A percentile compares a stretch with the other conserved stretches of the same genome.
Conservation (phyloP, 2,888 invertebrate species). For the Lysandra bellargus region DNA sequence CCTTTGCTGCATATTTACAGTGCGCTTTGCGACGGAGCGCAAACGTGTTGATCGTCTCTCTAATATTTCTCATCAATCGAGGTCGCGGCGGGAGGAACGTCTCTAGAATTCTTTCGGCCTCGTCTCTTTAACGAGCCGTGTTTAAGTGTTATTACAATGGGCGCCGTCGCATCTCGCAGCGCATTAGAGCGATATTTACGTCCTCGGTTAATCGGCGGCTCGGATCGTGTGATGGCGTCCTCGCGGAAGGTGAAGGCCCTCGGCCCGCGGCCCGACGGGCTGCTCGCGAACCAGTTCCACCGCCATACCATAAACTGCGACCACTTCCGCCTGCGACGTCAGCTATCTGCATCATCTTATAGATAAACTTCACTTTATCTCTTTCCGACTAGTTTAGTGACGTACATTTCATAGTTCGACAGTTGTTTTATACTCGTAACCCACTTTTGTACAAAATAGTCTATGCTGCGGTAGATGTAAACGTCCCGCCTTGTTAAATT, state of each 20-base stretch:
- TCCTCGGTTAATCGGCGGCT: not conserved
- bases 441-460: no score
- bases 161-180: not conserved
- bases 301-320: slow-evolving; percentile 3
- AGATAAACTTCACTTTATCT: not conserved
- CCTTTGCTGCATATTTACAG: not conserved
- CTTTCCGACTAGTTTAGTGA: not conserved
- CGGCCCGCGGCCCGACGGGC: not conserved
- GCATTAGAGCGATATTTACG: not conserved
- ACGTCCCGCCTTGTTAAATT: no score
- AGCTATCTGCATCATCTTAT: not conserved
- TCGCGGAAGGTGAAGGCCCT: slow-evolving; percentile 22
- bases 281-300: not conserved
- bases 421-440: not conserved
- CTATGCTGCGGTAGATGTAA: no score
- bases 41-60: not conserved
- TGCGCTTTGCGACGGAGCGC: not conserved
- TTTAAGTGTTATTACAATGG: not conserved
- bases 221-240: not conserved
- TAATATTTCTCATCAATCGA: not conserved
- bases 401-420: not conserved
- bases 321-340: slow-evolving; percentile 1
- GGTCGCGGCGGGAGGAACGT: not conserved
- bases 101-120: not conserved
- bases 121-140: not conserved